phyloP scores from a whole-genome alignment of 2,888 invertebrate species.

The Tanypteryx hageni region DNA sequence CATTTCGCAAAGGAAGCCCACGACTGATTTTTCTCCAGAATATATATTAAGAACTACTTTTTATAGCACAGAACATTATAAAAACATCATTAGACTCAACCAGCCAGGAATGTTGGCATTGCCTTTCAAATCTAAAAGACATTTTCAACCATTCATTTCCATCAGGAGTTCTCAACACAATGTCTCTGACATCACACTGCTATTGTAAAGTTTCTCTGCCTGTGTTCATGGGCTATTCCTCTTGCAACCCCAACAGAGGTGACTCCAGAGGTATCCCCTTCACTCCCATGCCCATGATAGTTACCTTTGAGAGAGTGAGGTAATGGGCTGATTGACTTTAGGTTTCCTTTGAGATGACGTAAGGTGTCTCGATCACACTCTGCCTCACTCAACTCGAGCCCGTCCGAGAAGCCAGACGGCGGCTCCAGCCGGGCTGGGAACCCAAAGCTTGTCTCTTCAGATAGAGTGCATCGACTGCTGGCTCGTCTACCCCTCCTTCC shows the following conservation, averaged over 20 bases:
- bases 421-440: constrained; percentile 65
- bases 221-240: constrained; percentile 46
- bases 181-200: constrained; percentile 47
- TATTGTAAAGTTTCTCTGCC: constrained; percentile 53
- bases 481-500: constrained; percentile 51
- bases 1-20: neutral
- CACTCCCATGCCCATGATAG: constrained; percentile 17
- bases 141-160: neutral
- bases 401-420: constrained; percentile 65
- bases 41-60: neutral
- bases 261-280: constrained; percentile 24
- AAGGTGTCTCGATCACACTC: constrained; percentile 66
- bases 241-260: constrained; percentile 26
- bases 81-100: neutral
- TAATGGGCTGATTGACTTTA: constrained; percentile 42
- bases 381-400: constrained; percentile 65
- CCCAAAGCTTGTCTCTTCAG: constrained; percentile 65
- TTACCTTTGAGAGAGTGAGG: constrained; percentile 18
- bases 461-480: constrained; percentile 41
- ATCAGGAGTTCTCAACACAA: neutral
- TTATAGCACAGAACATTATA: neutral
- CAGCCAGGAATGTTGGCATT: neutral
- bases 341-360: constrained; percentile 64
- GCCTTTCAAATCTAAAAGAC: neutral
- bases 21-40: neutral